A percentile compares a stretch with the other conserved stretches of the same genome.
phyloP scores from a whole-genome alignment of 2,797 vertebrate species.

The Parauchenoglanis punctatus region DNA sequence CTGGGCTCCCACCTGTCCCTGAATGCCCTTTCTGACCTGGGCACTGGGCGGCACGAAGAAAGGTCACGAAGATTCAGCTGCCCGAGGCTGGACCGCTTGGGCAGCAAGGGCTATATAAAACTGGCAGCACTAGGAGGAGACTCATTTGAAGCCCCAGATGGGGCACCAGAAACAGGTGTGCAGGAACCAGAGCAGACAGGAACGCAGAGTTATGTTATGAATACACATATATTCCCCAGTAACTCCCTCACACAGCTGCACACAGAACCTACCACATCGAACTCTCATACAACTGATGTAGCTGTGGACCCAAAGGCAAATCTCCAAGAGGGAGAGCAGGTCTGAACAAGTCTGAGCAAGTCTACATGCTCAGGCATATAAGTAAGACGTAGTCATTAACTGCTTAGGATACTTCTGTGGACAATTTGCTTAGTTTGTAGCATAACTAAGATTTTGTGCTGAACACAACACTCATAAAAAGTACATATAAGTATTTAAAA shows the following conservation, averaged over 20 bases:
- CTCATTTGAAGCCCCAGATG: conserved; percentile 82
- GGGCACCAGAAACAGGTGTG: conserved; percentile 11
- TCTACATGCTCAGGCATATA: neutral
- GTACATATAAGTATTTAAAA: neutral
- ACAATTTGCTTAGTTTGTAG: conserved; percentile 31
- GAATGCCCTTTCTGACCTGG: conserved; percentile 74
- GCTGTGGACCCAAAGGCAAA: conserved; percentile 29
- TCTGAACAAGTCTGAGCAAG: neutral
- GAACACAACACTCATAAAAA: conserved; percentile 9
- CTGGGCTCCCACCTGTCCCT: conserved; percentile 75
- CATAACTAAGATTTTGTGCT: conserved; percentile 26
- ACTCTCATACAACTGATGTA: conserved; percentile 20
- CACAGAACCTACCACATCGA: conserved; percentile 13
- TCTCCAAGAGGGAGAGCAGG: conserved; percentile 8
- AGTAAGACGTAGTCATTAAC: conserved; percentile 1
- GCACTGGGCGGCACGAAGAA: conserved; percentile 70
- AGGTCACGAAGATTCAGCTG: conserved; percentile 78
- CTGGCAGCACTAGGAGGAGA: conserved; percentile 84
- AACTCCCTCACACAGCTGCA: conserved; percentile 41
- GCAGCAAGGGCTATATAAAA: conserved; percentile 94
- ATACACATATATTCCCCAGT: neutral
- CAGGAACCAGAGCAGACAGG: conserved; percentile 59
- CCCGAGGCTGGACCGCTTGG: conserved; percentile 83
- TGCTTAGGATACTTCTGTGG: conserved; percentile 13
- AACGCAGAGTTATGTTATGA: conserved; percentile 59